Evolutionary conservation across 2,888 invertebrate species (phyloP).

Genomic region (Perizoma affinitatum): DNA sequence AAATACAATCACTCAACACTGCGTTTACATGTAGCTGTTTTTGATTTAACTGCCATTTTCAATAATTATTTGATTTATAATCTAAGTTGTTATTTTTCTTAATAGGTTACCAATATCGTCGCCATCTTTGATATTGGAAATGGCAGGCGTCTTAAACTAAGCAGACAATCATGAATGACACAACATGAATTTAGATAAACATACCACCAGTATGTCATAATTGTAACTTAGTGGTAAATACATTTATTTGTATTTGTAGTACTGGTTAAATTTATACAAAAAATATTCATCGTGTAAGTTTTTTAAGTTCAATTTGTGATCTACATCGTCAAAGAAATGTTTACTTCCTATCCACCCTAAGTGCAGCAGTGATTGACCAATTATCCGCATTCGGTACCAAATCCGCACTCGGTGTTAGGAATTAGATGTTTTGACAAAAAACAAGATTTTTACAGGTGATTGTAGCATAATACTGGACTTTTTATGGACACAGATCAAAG

Average conservation of each 20-base stretch:
- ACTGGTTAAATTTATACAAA: too few relatives aligned
- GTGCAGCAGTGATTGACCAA: conserved; percentile 81
- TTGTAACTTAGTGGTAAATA: too few relatives aligned
- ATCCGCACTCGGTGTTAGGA: conserved; percentile 72
- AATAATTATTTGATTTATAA: too few relatives aligned
- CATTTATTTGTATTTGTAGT: too few relatives aligned
- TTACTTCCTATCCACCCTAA: conserved; percentile 73
- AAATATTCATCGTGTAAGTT: too few relatives aligned
- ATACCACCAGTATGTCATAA: too few relatives aligned
- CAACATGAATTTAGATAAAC: conserved; percentile 9
- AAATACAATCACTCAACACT: conserved; percentile 12
- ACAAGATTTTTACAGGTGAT: too few relatives aligned
- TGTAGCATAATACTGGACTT: too few relatives aligned
- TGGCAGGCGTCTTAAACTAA: conserved; percentile 7
- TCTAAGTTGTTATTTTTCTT: too few relatives aligned
- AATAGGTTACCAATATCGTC: too few relatives aligned
- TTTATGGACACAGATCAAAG: too few relatives aligned
- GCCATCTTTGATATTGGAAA: too few relatives aligned
- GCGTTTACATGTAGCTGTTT: conserved; percentile 19
- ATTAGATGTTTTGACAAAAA: conserved; percentile 33
- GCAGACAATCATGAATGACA: conserved; percentile 11
- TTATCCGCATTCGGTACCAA: conserved; percentile 81
- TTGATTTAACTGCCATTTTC: background rate
- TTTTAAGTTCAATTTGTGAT: conserved; percentile 13
- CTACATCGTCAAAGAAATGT: conserved; percentile 14